Conservation (phyloP, 2,113 vertebrate genomes). For the Erythrocercus mccallii region DNA sequence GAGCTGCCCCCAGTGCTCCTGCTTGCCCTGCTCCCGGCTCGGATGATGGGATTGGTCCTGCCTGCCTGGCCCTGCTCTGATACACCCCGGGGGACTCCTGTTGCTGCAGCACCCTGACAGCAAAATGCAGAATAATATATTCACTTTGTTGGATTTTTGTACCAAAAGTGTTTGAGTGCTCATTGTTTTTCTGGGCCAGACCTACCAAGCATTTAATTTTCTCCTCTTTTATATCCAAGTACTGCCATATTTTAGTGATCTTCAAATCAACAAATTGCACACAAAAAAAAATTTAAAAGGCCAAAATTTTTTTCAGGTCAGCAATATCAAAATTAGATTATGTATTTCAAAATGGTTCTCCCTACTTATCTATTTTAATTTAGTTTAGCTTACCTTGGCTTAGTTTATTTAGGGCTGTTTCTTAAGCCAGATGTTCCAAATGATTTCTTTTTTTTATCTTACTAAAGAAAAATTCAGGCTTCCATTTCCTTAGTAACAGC, state of each 20-base stretch:
- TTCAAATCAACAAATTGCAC: neutral
- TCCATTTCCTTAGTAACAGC: neutral
- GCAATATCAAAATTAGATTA: neutral
- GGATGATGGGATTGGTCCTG: neutral
- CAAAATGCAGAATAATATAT: neutral
- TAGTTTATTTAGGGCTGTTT: neutral
- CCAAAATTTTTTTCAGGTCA: neutral
- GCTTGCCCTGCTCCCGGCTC: neutral
- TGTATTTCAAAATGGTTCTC: neutral
- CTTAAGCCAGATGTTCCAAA: neutral
- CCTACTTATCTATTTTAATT: neutral
- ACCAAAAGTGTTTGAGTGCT: neutral
- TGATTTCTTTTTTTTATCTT: neutral
- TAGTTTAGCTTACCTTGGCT: neutral
- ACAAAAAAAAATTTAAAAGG: neutral
- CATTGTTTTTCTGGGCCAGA: neutral
- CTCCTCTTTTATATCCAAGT: neutral
- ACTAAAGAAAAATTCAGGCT: neutral
- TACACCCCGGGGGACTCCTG: rapidly evolving
- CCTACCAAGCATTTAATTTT: neutral
- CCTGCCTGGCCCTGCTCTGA: neutral
- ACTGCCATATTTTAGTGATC: neutral
- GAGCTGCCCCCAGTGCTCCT: neutral
- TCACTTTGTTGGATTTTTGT: neutral
- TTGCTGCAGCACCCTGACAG: neutral